These are phyloP conservation scores for Rhadina sibilatrix DNA, from an alignment of 2,113 vertebrate genomes.

Conservation along the genomic window DNA sequence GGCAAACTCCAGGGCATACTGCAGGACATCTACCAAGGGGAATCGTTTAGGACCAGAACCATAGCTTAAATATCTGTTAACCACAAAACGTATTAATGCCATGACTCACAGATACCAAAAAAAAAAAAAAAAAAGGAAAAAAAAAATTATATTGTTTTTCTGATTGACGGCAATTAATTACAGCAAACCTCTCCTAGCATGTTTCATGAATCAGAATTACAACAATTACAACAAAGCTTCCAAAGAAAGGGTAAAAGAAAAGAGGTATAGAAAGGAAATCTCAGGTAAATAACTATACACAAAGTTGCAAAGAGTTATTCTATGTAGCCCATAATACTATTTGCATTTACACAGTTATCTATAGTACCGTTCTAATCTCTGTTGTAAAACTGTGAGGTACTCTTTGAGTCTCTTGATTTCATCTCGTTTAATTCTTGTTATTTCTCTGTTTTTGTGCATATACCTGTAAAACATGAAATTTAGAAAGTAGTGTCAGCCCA, in stretches of 20 bases:
- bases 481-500: neutral
- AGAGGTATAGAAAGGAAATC: neutral
- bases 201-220: neutral
- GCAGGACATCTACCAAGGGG: slow-evolving; percentile 96
- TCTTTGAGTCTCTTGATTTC: slow-evolving; percentile 97
- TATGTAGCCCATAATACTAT: neutral
- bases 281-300: neutral
- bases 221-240: neutral
- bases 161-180: neutral
- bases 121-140: neutral
- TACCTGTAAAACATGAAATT: slow-evolving; percentile 79
- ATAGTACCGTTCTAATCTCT: slow-evolving; percentile 93
- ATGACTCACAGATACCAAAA: neutral
- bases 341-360: neutral
- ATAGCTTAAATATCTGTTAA: slow-evolving; percentile 92
- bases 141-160: neutral
- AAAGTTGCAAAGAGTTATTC: neutral
- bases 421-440: slow-evolving; percentile 95
- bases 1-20: slow-evolving; percentile 97
- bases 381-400: slow-evolving; percentile 93
- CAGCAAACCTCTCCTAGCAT: neutral
- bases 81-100: slow-evolving; percentile 58
- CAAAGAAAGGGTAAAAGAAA: neutral
- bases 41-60: slow-evolving; percentile 98
- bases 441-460: slow-evolving; percentile 96